Evolutionary conservation across 2,888 invertebrate genomes (phyloP).

Genomic region (Phortica okadai): DNA sequence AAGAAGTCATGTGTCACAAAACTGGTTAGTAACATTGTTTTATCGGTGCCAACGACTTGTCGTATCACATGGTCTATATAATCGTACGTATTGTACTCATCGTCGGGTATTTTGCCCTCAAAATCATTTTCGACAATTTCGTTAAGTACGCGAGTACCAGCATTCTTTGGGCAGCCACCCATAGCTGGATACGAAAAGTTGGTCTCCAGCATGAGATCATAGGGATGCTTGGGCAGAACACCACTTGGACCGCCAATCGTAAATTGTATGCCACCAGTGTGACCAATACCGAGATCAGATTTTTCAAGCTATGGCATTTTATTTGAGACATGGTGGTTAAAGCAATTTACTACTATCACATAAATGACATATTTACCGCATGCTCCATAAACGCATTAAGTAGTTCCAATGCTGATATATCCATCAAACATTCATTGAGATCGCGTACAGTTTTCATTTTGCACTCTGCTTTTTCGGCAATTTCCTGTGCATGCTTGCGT

Average conservation of each 20-base stretch:
- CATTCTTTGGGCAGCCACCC: conserved; percentile 73
- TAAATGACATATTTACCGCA: conserved; percentile 56
- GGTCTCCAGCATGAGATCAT: conserved; percentile 65
- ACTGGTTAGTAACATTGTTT: conserved; percentile 76
- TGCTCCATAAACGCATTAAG: conserved; percentile 70
- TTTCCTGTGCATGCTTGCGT: conserved; percentile 72
- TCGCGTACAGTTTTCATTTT: conserved; percentile 65
- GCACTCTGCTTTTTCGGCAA: conserved; percentile 72
- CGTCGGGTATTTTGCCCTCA: conserved; percentile 70
- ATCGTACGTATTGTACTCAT: conserved; percentile 65
- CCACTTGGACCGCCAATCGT: conserved; percentile 74
- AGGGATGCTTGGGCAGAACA: conserved; percentile 72
- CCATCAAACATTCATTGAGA: conserved; percentile 71
- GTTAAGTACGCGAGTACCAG: conserved; percentile 67
- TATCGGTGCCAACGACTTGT: conserved; percentile 74
- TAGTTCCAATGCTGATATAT: conserved; percentile 64
- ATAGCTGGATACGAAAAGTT: conserved; percentile 72
- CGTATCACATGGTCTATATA: conserved; percentile 72
- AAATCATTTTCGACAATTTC: conserved; percentile 74
- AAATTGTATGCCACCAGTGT: conserved; percentile 73
- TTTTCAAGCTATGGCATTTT: conserved; percentile 61
- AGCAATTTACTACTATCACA: neutral
- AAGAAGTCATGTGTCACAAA: conserved; percentile 77
- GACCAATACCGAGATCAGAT: conserved; percentile 68
- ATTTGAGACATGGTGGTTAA: neutral